These are phyloP conservation scores for Physella acuta DNA, from an alignment of 1,140 invertebrate genomes.

Conservation along the genomic window DNA sequence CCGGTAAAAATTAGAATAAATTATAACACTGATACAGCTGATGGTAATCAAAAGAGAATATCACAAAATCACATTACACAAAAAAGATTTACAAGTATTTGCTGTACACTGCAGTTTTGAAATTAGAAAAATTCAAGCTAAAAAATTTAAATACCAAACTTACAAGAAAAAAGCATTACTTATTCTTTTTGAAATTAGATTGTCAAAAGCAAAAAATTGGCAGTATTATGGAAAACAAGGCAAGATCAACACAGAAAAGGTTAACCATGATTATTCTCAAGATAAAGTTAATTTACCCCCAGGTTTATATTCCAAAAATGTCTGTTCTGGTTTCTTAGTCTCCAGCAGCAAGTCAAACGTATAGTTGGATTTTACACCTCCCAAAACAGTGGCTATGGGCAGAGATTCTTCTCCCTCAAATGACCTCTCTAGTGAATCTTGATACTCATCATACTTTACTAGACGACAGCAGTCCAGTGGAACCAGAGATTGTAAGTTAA, in stretches of 20 bases:
- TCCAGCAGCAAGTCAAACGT: conserved; percentile 72
- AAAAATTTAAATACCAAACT: too few species aligned
- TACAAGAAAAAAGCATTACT: too few species aligned
- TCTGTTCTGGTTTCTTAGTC: conserved; percentile 67
- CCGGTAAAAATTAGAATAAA: too few species aligned
- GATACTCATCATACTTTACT: conserved; percentile 71
- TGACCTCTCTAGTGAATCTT: conserved; percentile 72
- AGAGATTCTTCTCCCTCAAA: conserved; percentile 68
- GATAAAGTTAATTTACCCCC: conserved; percentile 61
- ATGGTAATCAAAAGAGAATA: too few species aligned
- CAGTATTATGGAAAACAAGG: conserved; percentile 18
- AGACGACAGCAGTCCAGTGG: conserved; percentile 72
- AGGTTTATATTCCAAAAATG: conserved; percentile 69
- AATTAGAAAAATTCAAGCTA: too few species aligned
- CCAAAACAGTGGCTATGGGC: conserved; percentile 63
- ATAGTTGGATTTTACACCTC: conserved; percentile 59
- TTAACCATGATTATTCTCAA: neutral
- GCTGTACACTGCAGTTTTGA: too few species aligned
- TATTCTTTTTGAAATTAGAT: too few species aligned
- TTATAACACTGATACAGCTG: too few species aligned
- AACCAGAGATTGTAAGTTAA: conserved; percentile 67
- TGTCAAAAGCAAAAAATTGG: too few species aligned
- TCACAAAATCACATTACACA: too few species aligned
- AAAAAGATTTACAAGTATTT: too few species aligned
- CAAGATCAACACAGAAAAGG: neutral